These are phyloP conservation scores for Apis florea DNA, from an alignment of 1,140 invertebrate genomes.

Conservation along the genomic window DNA sequence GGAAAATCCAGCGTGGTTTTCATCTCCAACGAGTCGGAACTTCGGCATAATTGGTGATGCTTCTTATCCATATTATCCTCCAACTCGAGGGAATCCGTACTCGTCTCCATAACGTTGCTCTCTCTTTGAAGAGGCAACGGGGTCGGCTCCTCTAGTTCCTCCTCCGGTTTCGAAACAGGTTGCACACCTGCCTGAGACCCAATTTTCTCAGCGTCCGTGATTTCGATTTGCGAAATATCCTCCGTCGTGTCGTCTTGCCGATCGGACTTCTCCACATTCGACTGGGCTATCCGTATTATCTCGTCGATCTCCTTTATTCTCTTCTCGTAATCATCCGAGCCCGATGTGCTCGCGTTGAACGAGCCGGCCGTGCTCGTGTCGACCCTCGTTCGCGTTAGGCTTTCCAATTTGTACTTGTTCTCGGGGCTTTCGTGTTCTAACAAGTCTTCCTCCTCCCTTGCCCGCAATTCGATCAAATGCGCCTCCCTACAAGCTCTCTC, in stretches of 20 bases:
- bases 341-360: constrained; percentile 82
- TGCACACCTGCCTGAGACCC: background rate
- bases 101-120: constrained; percentile 81
- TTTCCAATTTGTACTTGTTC: constrained; percentile 77
- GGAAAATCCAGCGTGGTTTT: constrained; percentile 78
- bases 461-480: constrained; percentile 89
- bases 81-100: constrained; percentile 84
- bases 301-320: constrained; percentile 88
- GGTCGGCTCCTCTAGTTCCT: background rate
- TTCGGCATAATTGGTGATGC: constrained; percentile 72
- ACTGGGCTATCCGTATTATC: constrained; percentile 86
- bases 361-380: constrained; percentile 71
- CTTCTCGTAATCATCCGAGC: constrained; percentile 85
- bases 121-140: constrained; percentile 32
- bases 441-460: constrained; percentile 92
- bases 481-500: constrained; percentile 93
- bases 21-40: constrained; percentile 78
- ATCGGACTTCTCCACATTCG: constrained; percentile 85
- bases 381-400: constrained; percentile 68
- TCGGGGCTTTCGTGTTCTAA: constrained; percentile 88
- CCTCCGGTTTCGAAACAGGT: background rate
- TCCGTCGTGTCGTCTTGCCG: constrained; percentile 80
- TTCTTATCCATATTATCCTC: constrained; percentile 74
- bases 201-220: constrained; percentile 69
- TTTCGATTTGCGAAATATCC: constrained; percentile 78